Evolutionary conservation across 2,888 invertebrate genomes (phyloP).

Genomic region (Hybos culiciformis): DNA sequence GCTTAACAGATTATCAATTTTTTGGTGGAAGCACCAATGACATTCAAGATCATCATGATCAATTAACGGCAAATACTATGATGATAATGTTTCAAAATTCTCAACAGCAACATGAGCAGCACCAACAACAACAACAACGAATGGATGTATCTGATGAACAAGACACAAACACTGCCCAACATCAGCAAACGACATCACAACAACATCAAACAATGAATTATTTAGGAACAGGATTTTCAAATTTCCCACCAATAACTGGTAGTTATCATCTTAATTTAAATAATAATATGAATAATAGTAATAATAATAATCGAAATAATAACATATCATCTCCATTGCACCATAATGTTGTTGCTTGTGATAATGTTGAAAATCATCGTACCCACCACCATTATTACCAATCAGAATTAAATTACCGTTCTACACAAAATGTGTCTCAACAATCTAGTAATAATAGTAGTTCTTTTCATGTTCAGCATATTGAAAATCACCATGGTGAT

Average conservation of each 20-base stretch:
- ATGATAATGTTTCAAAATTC: constrained; percentile 11
- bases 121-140: constrained; percentile 14
- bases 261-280: constrained; percentile 20
- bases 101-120: constrained; percentile 12
- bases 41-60: constrained; percentile 17
- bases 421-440: no score
- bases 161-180: constrained; percentile 5
- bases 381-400: neutral
- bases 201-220: constrained; percentile 9
- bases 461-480: neutral
- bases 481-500: neutral
- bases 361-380: neutral
- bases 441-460: neutral
- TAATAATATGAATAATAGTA: constrained; percentile 8
- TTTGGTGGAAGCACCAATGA: constrained; percentile 19
- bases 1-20: constrained; percentile 16
- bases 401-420: neutral
- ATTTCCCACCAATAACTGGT: constrained; percentile 28
- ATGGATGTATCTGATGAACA: constrained; percentile 16
- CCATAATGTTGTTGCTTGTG: constrained; percentile 1
- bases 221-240: no score
- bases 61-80: constrained; percentile 17
- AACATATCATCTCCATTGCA: neutral
- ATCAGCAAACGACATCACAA: neutral
- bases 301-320: constrained; percentile 3